Conservation (phyloP, 1,140 invertebrate species). For the Nasonia giraulti region DNA sequence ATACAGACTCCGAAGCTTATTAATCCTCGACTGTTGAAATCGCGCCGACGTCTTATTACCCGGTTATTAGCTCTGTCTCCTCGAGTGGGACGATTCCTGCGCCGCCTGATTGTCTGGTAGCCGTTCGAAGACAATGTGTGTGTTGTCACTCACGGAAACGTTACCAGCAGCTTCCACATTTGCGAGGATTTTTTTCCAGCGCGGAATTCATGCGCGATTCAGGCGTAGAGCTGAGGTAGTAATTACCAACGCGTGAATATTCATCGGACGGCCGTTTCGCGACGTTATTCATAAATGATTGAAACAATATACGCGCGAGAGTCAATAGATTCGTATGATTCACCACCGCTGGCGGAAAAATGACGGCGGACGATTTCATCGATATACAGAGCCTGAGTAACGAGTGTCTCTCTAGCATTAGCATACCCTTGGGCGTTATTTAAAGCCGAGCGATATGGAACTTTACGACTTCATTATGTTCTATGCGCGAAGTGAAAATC, state of each 20-base stretch:
- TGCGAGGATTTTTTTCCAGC: no score
- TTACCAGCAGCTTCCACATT: neutral
- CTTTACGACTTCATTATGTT: neutral
- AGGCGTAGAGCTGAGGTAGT: no score
- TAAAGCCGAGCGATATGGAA: neutral
- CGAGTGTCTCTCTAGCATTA: neutral
- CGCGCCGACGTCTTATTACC: neutral
- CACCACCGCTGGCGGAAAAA: neutral
- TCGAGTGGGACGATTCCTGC: neutral
- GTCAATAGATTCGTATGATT: neutral
- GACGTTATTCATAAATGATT: neutral
- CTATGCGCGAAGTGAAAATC: neutral
- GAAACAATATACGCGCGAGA: neutral
- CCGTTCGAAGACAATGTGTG: neutral
- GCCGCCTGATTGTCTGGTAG: neutral
- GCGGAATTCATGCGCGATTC: neutral
- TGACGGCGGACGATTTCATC: neutral
- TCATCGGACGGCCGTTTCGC: neutral
- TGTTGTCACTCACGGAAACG: neutral
- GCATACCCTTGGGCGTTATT: neutral
- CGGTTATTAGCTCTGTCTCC: constrained; percentile 2
- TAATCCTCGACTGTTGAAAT: constrained; percentile 14
- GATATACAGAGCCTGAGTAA: no score
- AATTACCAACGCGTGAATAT: neutral
- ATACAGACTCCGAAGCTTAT: neutral